These are phyloP conservation scores for Notiomystis cincta DNA, from an alignment of 2,113 vertebrate species.

Conservation along the genomic window DNA sequence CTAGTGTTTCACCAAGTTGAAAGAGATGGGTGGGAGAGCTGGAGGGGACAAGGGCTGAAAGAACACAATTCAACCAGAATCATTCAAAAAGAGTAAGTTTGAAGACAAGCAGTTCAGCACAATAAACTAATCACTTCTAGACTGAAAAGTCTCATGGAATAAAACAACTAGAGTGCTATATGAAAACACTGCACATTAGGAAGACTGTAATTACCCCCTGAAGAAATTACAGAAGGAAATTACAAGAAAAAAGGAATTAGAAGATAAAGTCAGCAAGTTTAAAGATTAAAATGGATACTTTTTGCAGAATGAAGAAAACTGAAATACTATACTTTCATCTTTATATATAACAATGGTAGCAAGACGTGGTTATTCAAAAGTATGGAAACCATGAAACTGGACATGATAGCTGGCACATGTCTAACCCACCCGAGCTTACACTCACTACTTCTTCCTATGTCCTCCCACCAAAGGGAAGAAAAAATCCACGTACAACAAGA, in stretches of 20 bases:
- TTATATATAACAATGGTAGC: not conserved
- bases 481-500: not conserved
- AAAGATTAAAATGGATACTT: constrained; percentile 19
- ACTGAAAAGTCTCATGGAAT: not conserved
- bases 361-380: not conserved
- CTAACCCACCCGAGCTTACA: not conserved
- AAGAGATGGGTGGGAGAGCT: not conserved
- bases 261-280: constrained; percentile 67
- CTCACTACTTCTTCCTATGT: not conserved
- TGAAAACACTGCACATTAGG: not conserved
- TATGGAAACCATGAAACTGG: not conserved
- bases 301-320: not conserved
- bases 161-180: not conserved
- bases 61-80: not conserved
- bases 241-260: constrained; percentile 69
- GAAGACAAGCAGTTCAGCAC: not conserved
- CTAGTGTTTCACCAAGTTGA: not conserved
- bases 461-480: not conserved
- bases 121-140: not conserved
- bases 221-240: constrained; percentile 70
- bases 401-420: not conserved
- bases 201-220: constrained; percentile 34
- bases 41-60: not conserved
- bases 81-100: not conserved
- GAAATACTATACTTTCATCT: not conserved